Evolutionary conservation across 2,797 vertebrate species (phyloP), one percentile per base, ranked within the genome.

Genomic region (Silurus lanzhouensis): DNA sequence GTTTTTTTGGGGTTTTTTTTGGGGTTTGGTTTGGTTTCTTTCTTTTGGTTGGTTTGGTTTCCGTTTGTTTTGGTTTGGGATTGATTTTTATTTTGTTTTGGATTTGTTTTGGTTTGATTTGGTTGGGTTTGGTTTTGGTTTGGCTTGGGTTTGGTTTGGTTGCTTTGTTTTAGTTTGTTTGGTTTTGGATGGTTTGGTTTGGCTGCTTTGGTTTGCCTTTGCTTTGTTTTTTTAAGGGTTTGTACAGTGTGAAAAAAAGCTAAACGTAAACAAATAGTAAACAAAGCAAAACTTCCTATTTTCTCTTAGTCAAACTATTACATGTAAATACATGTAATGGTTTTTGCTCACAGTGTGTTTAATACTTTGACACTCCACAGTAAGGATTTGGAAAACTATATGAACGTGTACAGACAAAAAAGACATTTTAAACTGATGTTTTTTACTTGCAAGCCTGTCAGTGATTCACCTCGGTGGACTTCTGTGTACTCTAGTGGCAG

Each of bases 401-500:
- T 38, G 31, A 84, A 72, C 25, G 67, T 3, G 71, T 77, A 31
- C 72, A n/a, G 22, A 64, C 67, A 55, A 74, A 83, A 15, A 75
- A 81, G 48, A 20, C 6, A 60, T 22, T 46, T 76, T 55, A 82
- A 60, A 68, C 66, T 13, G 31, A 85, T 57, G 38, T 63, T 63
- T 83, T 83, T 72, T 71, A 63, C 19, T 52, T 63, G 31, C 85
- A 63, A 79, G 58, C 74, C 81, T 72, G 27, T 63, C 70, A 63
- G 44, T 27, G 58, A 25, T 64, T 71, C 13, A 75, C 31, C 70
- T 66, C 63, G 70, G 17, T 46, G 79, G 68, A 77, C 67, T 9
- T 58, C 17, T 7, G 15, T 57, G 60, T 85, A 82, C 79, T 81
- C 83, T 66, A 85, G 83, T 82, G 85, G 76, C 86, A 68, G 74